Evolutionary conservation across 2,888 invertebrate genomes (phyloP).

Genomic region (Spisula solida): DNA sequence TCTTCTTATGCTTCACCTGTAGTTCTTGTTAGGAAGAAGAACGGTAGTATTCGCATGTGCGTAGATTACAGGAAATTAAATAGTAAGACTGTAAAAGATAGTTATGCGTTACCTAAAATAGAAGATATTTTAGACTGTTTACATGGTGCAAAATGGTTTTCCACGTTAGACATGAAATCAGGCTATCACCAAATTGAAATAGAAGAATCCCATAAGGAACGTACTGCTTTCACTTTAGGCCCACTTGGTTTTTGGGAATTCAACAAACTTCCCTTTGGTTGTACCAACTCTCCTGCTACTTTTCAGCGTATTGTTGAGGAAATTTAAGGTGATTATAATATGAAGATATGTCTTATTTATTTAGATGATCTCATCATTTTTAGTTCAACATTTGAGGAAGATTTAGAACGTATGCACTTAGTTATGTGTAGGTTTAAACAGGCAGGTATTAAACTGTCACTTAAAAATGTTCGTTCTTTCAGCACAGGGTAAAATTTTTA

Average conservation of each 20-base stretch:
- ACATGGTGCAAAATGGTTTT: too few species aligned
- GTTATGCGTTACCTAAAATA: slow-evolving; percentile 64
- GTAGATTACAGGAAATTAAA: slow-evolving; percentile 68
- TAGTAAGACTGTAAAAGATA: slow-evolving; percentile 58
- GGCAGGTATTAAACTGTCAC: slow-evolving; percentile 24
- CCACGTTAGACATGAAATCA: slow-evolving; percentile 38
- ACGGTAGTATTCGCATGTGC: slow-evolving; percentile 64
- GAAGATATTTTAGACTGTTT: slow-evolving; percentile 56
- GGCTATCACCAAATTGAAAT: slow-evolving; percentile 37
- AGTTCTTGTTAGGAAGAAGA: slow-evolving; percentile 61
- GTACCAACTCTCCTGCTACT: slow-evolving; percentile 40
- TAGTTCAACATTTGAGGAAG: slow-evolving; percentile 36
- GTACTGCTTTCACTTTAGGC: slow-evolving; percentile 45
- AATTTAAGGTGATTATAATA: slow-evolving; percentile 38
- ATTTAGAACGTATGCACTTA: slow-evolving; percentile 12
- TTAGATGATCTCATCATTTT: too few species aligned
- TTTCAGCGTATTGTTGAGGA: slow-evolving; percentile 40
- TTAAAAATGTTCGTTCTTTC: slow-evolving; percentile 35
- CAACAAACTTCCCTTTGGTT: slow-evolving; percentile 46
- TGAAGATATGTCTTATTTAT: slow-evolving; percentile 47
- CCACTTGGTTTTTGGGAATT: slow-evolving; percentile 45
- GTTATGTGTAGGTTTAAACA: not conserved
- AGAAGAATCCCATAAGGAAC: slow-evolving; percentile 32
- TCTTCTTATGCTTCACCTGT: slow-evolving; percentile 66
- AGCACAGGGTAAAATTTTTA: slow-evolving; percentile 24